These are phyloP conservation scores for Chionoecetes opilio DNA, from an alignment of 1,140 invertebrate genomes.

Conservation along the genomic window DNA sequence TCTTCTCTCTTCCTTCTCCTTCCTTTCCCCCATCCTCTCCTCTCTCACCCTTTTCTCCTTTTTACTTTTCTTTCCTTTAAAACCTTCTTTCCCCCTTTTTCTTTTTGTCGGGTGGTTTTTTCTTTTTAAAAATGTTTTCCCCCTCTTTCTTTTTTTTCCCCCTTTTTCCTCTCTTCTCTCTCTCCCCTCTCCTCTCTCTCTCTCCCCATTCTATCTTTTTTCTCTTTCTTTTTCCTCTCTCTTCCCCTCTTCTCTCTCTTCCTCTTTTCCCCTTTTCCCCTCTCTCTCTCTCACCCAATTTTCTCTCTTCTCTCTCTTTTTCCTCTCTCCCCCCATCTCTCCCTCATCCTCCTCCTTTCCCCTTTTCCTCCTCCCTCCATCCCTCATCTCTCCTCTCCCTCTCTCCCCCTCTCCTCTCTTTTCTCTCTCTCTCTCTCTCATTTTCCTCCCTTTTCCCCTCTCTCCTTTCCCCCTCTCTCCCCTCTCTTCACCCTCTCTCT, in stretches of 20 bases:
- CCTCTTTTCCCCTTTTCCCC: no score
- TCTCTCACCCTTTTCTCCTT: background rate
- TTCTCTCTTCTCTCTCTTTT: background rate
- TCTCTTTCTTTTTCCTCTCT: background rate
- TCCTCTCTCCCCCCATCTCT: background rate
- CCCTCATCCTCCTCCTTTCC: background rate
- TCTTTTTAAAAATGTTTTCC: no score
- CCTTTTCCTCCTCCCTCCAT: background rate
- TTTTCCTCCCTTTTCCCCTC: background rate
- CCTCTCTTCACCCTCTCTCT: background rate
- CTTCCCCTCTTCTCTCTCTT: background rate
- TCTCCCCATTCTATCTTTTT: background rate
- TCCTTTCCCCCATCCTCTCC: background rate
- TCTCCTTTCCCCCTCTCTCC: background rate
- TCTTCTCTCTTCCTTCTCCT: background rate
- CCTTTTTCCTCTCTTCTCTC: background rate
- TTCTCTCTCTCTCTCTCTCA: background rate
- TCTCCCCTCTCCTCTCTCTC: background rate
- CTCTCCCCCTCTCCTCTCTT: background rate
- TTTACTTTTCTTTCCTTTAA: background rate
- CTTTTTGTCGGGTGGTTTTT: no score
- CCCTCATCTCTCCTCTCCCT: background rate
- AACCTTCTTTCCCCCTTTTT: background rate
- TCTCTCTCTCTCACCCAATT: background rate
- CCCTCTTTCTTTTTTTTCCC: background rate